Conservation (phyloP, 1,140 invertebrate species). For the Magallana angulata region DNA sequence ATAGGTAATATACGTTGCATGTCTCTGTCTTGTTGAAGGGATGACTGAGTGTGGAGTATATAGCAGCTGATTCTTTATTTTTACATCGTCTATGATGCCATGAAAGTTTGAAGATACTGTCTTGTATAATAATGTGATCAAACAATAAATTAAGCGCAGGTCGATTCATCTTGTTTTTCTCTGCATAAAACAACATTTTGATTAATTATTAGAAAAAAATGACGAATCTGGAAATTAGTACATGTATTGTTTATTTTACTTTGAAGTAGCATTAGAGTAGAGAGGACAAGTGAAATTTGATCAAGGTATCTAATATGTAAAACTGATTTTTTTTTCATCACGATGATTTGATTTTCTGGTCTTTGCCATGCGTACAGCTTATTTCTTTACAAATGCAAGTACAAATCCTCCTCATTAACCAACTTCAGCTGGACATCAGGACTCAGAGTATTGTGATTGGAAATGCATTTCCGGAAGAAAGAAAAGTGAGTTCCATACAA, state of each 20-base stretch:
- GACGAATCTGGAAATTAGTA: too few species aligned
- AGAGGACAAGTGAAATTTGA: too few species aligned
- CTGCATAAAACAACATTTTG: too few species aligned
- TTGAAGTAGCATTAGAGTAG: too few species aligned
- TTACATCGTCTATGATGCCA: not conserved
- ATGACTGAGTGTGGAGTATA: not conserved
- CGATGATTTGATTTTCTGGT: too few species aligned
- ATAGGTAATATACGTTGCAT: not conserved
- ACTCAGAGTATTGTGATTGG: slow-evolving; percentile 62
- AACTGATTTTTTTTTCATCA: too few species aligned
- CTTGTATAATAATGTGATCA: slow-evolving; percentile 2
- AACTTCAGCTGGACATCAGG: slow-evolving; percentile 59
- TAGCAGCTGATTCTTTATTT: slow-evolving; percentile 17
- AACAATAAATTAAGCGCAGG: slow-evolving; percentile 24
- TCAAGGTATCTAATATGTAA: too few species aligned
- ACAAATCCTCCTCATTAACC: slow-evolving; percentile 51
- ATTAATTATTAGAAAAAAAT: too few species aligned
- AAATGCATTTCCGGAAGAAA: slow-evolving; percentile 64
- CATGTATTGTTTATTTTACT: too few species aligned
- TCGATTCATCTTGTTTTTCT: not conserved
- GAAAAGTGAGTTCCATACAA: slow-evolving; percentile 61
- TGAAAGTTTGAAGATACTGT: not conserved
- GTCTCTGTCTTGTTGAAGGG: slow-evolving; percentile 30
- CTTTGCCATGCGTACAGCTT: not conserved
- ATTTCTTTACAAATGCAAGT: slow-evolving; percentile 15